Evolutionary conservation across 1,140 invertebrate genomes (phyloP).

Genomic region (Neodiprion lecontei): DNA sequence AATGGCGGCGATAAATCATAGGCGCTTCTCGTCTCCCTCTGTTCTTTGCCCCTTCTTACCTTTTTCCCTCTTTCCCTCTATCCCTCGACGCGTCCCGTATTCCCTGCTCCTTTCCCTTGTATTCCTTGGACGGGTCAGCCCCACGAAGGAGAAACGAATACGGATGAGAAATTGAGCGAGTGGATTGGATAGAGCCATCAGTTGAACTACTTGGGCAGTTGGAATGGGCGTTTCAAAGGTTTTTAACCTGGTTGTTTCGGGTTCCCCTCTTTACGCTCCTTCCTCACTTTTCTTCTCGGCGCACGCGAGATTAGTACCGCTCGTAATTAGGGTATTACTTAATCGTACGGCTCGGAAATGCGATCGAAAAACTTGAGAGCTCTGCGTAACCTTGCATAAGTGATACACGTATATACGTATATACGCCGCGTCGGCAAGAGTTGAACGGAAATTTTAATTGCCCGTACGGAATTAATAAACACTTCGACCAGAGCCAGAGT

Average conservation of each 20-base stretch:
- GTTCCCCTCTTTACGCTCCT: too few relatives aligned
- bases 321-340: not conserved
- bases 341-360: not conserved
- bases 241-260: not conserved
- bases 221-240: constrained; percentile 21
- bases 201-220: constrained; percentile 30
- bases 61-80: constrained; percentile 43
- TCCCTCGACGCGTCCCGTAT: constrained; percentile 25
- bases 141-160: constrained; percentile 51
- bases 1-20: constrained; percentile 62
- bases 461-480: too few relatives aligned
- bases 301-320: not conserved
- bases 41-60: constrained; percentile 43
- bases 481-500: too few relatives aligned
- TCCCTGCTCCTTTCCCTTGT: too few relatives aligned
- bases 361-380: not conserved
- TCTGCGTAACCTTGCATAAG: too few relatives aligned
- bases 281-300: not conserved
- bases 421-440: too few relatives aligned
- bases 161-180: constrained; percentile 55
- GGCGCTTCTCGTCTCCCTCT: constrained; percentile 56
- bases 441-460: too few relatives aligned
- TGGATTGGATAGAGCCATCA: constrained; percentile 63
- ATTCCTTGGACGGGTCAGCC: constrained; percentile 38
- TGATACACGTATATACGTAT: too few relatives aligned